A percentile compares a stretch with the other conserved stretches of the same genome.
Evolutionary conservation across 1,140 invertebrate genomes (phyloP).

Genomic region (Drosophila lowei): DNA sequence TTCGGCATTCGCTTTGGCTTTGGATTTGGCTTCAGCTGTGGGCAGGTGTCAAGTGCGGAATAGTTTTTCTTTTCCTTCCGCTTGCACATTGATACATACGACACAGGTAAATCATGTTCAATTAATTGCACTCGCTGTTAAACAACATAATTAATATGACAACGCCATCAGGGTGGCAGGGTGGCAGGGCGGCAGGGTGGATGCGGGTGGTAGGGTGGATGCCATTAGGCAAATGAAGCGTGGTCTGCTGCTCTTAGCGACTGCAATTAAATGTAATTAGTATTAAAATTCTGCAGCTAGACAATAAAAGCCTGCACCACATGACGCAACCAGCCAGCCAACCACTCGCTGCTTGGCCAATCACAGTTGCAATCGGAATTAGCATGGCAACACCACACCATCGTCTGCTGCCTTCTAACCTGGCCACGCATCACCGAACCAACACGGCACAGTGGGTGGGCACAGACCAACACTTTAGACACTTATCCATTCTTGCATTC

Average conservation of each 20-base stretch:
- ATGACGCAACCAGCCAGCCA: slow-evolving; percentile 18
- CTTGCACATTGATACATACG: slow-evolving; percentile 27
- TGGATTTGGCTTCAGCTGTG: not conserved
- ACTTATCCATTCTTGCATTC: no score
- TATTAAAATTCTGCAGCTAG: slow-evolving; percentile 55
- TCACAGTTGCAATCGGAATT: slow-evolving; percentile 48
- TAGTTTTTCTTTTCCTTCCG: slow-evolving; percentile 20
- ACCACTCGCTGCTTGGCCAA: slow-evolving; percentile 31
- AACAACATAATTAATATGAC: slow-evolving; percentile 75
- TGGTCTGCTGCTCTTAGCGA: slow-evolving; percentile 23
- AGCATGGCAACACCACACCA: slow-evolving; percentile 57
- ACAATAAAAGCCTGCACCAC: slow-evolving; percentile 54
- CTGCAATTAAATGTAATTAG: slow-evolving; percentile 64
- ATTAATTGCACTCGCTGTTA: slow-evolving; percentile 73
- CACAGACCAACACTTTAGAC: not conserved
- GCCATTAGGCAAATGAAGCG: slow-evolving; percentile 69
- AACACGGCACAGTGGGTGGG: slow-evolving; percentile 5
- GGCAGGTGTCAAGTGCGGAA: slow-evolving; percentile 30
- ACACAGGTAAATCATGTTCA: slow-evolving; percentile 67
- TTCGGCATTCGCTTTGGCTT: not conserved
- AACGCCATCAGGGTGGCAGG: no score
- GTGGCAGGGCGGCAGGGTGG: no score
- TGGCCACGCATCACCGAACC: slow-evolving; percentile 35
- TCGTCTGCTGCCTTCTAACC: slow-evolving; percentile 27
- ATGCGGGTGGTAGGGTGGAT: slow-evolving; percentile 22